Base-by-base conservation (phyloP, 2,888 invertebrate genomes). In the Erebia aethiops region DNA sequence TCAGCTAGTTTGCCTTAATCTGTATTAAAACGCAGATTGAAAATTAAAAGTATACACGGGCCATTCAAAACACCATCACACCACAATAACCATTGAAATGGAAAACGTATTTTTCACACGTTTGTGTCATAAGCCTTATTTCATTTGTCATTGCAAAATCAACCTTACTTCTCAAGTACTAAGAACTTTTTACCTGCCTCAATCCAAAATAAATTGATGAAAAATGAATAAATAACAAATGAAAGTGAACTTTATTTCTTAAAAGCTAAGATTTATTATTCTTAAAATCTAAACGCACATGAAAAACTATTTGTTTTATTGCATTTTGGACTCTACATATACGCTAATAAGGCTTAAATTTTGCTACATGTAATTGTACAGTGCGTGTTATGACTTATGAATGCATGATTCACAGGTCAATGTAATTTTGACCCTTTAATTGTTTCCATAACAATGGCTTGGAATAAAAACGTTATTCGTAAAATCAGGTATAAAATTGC, bases 321-420 rank as follows among this genome's bases (percentile, higher is more conserved):
- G n/a, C 0, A 66, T 41, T 66, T 14, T 57, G 8, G 7, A 66
- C 21, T 10, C n/a, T 57, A 57, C n/a, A 0, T 1, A 0, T 1
- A 10, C 10, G 1, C 21, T 1, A 13, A 43, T 57, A 66, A 18
- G 21, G 46, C 10, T 52, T 41, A 46, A n/a, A 35, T 69, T 65
- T 35, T 26, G 51, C 13, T 8, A 60, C 52, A 64, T 51, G 18
- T 64, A 43, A 46, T 70, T 65, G 69, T 62, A 66, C 64, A 65
- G 65, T 69, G 60, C 54, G 62, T 68, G 66, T 60, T 69, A 54
- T 69, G 75, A 72, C 41, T 67, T 67, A 67, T 60, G 60, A 67
- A 51, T 60, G 76, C 65, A 73, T 85, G 85, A 85, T 72, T 86
- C 86, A 87, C 77, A 73, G 87, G 86, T 88, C 88, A 86, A 82